Conservation (phyloP, 1,140 invertebrate genomes). For the Lepidostoma basale region DNA sequence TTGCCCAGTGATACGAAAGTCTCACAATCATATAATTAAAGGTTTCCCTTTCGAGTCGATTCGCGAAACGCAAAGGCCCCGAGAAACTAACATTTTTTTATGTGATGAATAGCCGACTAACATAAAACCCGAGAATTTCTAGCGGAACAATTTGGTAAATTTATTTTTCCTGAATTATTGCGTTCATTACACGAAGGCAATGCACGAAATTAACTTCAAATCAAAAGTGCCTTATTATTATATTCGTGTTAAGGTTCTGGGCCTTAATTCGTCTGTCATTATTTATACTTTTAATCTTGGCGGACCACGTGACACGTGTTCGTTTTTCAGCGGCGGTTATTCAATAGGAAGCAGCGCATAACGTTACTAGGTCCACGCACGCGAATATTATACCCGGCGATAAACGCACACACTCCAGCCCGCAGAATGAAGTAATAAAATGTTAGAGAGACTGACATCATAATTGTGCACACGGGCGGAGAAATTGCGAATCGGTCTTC, state of each 20-base stretch:
- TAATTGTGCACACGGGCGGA: conserved; percentile 5
- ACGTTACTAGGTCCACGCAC: too few relatives aligned
- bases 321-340: conserved; percentile 7
- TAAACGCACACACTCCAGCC: conserved; percentile 16
- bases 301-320: conserved; percentile 17
- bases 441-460: conserved; percentile 8
- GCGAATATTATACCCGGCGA: conserved; percentile 40
- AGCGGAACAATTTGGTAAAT: too few relatives aligned
- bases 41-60: too few relatives aligned
- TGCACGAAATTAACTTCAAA: not conserved
- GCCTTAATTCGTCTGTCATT: conserved; percentile 15
- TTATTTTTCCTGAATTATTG: not conserved
- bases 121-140: too few relatives aligned
- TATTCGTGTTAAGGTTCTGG: conserved; percentile 2
- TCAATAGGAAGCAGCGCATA: not conserved
- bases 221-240: too few relatives aligned
- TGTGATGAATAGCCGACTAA: too few relatives aligned
- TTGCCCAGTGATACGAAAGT: not conserved
- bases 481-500: not conserved
- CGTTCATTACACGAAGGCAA: conserved; percentile 2
- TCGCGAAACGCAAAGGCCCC: too few relatives aligned
- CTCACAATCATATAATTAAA: too few relatives aligned
- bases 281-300: conserved; percentile 17
- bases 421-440: conserved; percentile 41
- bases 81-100: too few relatives aligned